Base-by-base conservation (phyloP, 2,888 invertebrate species). In the Galerucella nymphaeae region DNA sequence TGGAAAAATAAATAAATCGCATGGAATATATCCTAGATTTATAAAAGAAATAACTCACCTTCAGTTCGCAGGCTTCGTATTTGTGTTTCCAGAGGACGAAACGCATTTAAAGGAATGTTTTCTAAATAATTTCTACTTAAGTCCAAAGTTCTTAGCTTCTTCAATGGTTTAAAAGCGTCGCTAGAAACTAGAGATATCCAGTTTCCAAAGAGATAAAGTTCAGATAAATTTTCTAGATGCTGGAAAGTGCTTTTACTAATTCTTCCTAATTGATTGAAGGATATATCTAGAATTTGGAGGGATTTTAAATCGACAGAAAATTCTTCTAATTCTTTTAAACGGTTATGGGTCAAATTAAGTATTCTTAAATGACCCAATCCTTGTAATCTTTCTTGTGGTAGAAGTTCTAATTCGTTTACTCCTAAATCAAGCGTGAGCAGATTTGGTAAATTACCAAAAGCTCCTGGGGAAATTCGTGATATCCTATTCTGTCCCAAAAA, bases 271-370 rank as follows among this genome's bases (percentile, higher is more conserved):
- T 94, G 94, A 87, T 96, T 96, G 85, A 90, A 93, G 55, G 96
- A 95, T 74, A 96, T 87, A 85, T 96, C 96, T 76, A 96, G 89
- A 77, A 92, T 90, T 87, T 95, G 93, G 78, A 97, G 87, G 75
- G 92, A 91, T 78, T 91, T 91, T 76, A 97, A 88, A 85, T 96
- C 94, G 14, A 89, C 85, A 59, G 94, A 93, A 84, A 96, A 95
- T 82, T 94, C 93, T 85, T 95, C 94, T 66, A 96, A 87, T 78
- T 93, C 93, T 82, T 93, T 93, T 73, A 97, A 88, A 76, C 91
- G 91, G 85, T 97, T 97, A 83, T 92, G 93, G 16, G 96, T 96
- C 66, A 96, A 89, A 87, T 97, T 96, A 53, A 97, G 87, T 70
- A 92, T 85, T 71, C 93, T 89, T 69, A 95, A 88, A 72, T 92